phyloP scores from a whole-genome alignment of 2,888 invertebrate genomes.

The Athalia cordata region DNA sequence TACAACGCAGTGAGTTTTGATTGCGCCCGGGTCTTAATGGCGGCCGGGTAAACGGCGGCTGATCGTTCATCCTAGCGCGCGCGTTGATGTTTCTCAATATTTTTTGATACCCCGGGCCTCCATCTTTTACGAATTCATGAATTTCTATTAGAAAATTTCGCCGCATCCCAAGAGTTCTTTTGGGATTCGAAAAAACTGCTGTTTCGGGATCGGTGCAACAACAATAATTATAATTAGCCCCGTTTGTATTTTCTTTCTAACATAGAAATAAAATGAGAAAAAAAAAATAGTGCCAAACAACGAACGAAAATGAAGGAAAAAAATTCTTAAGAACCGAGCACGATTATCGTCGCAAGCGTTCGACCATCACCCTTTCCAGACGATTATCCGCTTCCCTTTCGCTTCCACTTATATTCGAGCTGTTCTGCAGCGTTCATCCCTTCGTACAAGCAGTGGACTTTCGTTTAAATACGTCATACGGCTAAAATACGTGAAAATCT shows the following conservation, averaged over 20 bases:
- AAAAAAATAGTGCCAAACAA: too few relatives aligned
- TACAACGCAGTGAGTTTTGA: constrained; percentile 60
- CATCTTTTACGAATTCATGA: constrained; percentile 62
- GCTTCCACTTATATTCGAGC: constrained; percentile 41
- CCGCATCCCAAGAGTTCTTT: constrained; percentile 28
- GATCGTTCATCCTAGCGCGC: constrained; percentile 31
- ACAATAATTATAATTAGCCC: too few relatives aligned
- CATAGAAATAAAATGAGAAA: too few relatives aligned
- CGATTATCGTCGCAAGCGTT: background rate
- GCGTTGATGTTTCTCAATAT: constrained; percentile 31
- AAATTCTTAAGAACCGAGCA: too few relatives aligned
- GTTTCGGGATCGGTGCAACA: background rate
- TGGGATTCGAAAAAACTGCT: constrained; percentile 4
- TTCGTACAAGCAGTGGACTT: too few relatives aligned
- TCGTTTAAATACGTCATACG: too few relatives aligned
- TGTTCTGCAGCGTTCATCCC: too few relatives aligned
- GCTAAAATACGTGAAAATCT: too few relatives aligned
- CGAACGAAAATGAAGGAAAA: too few relatives aligned
- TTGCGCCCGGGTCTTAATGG: constrained; percentile 70
- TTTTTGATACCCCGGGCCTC: constrained; percentile 46
- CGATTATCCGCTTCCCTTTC: constrained; percentile 51
- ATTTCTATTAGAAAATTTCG: constrained; percentile 69
- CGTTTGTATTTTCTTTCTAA: background rate
- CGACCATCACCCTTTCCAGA: constrained; percentile 31
- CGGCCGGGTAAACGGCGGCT: constrained; percentile 62